Evolutionary conservation across 2,797 vertebrate species (phyloP).

Genomic region (Enteromius viviparus): DNA sequence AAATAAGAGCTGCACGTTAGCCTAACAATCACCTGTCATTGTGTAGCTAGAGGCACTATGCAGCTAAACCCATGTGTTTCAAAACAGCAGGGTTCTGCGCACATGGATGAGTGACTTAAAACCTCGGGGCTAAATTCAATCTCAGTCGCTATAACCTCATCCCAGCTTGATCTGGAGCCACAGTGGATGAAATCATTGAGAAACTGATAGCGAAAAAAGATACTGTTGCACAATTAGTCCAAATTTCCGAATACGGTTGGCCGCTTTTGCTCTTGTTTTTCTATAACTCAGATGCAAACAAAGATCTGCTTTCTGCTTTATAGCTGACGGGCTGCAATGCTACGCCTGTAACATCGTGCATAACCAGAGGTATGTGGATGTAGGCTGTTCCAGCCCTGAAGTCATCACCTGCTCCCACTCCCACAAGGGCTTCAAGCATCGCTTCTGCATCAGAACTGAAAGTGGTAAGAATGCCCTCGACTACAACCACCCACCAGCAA

Average conservation of each 20-base stretch:
- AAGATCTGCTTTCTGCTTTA: conserved; percentile 33
- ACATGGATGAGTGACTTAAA: conserved; percentile 31
- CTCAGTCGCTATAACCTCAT: conserved; percentile 23
- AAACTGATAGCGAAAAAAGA: neutral
- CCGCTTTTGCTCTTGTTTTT: neutral
- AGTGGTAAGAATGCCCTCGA: conserved; percentile 59
- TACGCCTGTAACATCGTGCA: conserved; percentile 78
- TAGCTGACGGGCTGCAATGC: conserved; percentile 74
- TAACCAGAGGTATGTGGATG: conserved; percentile 73
- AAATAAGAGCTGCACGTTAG: conserved; percentile 35
- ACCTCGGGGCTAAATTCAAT: conserved; percentile 28
- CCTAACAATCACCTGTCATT: conserved; percentile 24
- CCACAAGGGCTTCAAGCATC: conserved; percentile 66
- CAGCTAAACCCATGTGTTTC: conserved; percentile 45
- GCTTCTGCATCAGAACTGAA: conserved; percentile 65
- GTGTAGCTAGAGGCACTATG: conserved; percentile 7
- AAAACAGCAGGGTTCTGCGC: conserved; percentile 31
- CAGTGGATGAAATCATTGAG: neutral
- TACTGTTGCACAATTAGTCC: neutral
- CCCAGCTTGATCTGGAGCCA: neutral
- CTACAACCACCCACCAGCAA: conserved; percentile 9
- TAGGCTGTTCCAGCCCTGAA: conserved; percentile 76
- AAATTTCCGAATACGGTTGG: neutral
- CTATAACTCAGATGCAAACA: neutral
- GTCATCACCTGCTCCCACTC: conserved; percentile 75